Evolutionary conservation across 2,797 vertebrate genomes (phyloP).

Genomic region (Anomalospiza imberbis): DNA sequence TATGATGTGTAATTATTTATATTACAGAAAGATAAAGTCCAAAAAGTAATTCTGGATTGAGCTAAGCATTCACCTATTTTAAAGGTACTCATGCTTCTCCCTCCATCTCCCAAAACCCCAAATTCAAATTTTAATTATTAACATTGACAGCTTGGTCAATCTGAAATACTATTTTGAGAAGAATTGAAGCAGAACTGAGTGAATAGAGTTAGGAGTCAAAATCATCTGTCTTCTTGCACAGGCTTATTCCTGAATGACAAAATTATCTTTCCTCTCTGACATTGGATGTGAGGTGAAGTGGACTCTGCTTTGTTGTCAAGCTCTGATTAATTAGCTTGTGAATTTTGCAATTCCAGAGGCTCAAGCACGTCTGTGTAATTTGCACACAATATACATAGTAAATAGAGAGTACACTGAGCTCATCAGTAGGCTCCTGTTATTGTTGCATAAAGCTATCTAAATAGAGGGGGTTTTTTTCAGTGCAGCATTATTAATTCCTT

Average conservation of each 20-base stretch:
- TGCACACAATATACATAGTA: neutral
- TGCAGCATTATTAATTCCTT: slow-evolving; percentile 1
- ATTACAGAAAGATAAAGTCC: neutral
- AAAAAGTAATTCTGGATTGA: neutral
- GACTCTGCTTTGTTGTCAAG: neutral
- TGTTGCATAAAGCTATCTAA: slow-evolving; percentile 14
- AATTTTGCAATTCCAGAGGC: slow-evolving; percentile 7
- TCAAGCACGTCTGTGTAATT: neutral
- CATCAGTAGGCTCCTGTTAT: neutral
- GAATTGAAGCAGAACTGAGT: neutral
- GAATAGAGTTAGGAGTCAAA: neutral
- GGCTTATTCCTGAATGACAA: neutral
- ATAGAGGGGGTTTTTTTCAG: neutral
- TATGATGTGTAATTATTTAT: neutral
- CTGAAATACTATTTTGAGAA: neutral
- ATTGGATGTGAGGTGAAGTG: neutral
- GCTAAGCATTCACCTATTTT: neutral
- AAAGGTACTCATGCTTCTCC: neutral
- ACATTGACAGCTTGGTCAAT: neutral
- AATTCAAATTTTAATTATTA: neutral
- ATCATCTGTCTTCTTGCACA: neutral
- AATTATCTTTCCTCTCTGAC: neutral
- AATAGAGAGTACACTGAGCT: slow-evolving; percentile 6
- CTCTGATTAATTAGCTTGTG: slow-evolving; percentile 28
- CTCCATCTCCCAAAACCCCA: rapidly evolving